Percentiles rank a stretch among this genome's conserved stretches.
Evolutionary conservation across 2,113 vertebrate genomes (phyloP).

Genomic region (Naja naja): DNA sequence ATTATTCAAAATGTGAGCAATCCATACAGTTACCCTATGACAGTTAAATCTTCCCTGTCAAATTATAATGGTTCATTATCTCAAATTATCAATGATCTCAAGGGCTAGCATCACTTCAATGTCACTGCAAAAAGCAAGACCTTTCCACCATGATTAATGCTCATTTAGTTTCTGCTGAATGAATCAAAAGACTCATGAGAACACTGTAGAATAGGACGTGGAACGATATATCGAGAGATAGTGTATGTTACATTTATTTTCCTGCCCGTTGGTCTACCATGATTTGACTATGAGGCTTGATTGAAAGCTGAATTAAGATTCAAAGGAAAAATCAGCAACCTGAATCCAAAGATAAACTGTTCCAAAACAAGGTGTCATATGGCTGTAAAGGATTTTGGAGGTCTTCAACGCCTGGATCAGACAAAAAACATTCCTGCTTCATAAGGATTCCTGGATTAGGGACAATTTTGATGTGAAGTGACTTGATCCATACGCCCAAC

Average conservation of each 20-base stretch:
- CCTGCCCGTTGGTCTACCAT: not conserved
- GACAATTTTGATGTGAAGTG: not conserved
- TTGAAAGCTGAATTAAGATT: not conserved
- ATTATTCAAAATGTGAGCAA: slow-evolving; percentile 5
- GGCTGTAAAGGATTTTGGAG: not conserved
- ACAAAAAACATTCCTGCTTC: not conserved
- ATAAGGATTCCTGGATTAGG: not conserved
- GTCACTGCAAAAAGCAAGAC: slow-evolving; percentile 56
- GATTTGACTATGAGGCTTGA: not conserved
- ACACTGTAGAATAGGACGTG: not conserved
- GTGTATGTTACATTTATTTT: not conserved
- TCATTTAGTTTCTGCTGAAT: slow-evolving; percentile 32
- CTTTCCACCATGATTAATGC: slow-evolving; percentile 67
- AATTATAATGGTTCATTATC: slow-evolving; percentile 48
- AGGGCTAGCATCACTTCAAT: slow-evolving; percentile 51
- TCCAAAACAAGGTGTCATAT: not conserved
- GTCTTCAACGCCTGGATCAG: not conserved
- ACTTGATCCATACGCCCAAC: not conserved
- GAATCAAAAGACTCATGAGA: slow-evolving; percentile 29
- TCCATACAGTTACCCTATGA: not conserved
- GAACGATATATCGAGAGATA: not conserved
- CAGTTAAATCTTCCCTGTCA: slow-evolving; percentile 21
- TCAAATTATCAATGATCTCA: slow-evolving; percentile 47
- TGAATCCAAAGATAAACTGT: not conserved
- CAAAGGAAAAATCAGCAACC: not conserved